These are phyloP conservation scores for Pygoscelis adeliae DNA, from an alignment of 2,113 vertebrate genomes.

Conservation along the genomic window DNA sequence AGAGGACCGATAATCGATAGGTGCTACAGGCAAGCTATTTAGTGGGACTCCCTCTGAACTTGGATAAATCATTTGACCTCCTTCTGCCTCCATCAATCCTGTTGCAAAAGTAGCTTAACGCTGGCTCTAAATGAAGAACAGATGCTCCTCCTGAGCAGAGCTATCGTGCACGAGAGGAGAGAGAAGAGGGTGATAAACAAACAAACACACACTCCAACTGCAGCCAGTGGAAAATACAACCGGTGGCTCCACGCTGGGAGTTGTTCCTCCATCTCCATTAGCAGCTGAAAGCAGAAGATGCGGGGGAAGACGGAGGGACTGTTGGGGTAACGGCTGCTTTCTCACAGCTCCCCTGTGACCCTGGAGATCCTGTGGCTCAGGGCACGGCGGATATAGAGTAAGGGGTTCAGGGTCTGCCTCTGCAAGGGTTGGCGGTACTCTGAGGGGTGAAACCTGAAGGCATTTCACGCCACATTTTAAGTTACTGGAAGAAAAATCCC, in stretches of 20 bases:
- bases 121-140: neutral
- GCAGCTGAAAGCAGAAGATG: neutral
- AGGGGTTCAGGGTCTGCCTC: neutral
- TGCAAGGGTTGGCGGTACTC: rapidly evolving
- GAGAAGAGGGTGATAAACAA: neutral
- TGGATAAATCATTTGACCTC: neutral
- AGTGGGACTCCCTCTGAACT: neutral
- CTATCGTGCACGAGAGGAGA: neutral
- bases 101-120: neutral
- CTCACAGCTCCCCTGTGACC: neutral
- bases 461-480: neutral
- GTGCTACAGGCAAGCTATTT: neutral
- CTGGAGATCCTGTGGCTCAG: neutral
- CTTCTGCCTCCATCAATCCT: neutral
- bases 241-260: neutral
- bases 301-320: neutral
- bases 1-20: neutral
- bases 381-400: neutral
- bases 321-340: neutral
- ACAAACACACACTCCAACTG: neutral
- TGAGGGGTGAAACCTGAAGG: neutral
- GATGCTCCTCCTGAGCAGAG: neutral
- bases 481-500: neutral
- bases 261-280: neutral
- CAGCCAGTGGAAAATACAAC: neutral